Conservation (phyloP, 2,888 invertebrate genomes). For the Marasmarcha lunaedactyla region DNA sequence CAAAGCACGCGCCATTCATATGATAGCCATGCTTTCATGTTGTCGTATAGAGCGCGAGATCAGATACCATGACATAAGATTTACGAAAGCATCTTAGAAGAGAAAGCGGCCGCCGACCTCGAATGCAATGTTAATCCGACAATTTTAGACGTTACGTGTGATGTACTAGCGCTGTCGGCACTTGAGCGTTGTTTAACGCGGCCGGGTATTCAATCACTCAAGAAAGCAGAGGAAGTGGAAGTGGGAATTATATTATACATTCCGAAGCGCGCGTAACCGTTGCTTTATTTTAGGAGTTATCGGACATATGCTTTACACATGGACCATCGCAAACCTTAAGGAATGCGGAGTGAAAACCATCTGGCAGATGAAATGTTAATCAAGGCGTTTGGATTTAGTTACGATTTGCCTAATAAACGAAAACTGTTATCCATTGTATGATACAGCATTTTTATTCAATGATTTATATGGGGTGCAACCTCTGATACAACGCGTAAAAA, state of each 20-base stretch:
- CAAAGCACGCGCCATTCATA: slow-evolving; percentile 13
- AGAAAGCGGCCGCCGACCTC: slow-evolving; percentile 52
- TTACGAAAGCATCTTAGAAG: slow-evolving; percentile 31
- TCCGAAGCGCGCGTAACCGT: slow-evolving; percentile 38
- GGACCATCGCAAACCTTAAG: not conserved
- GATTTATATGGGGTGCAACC: too few species aligned
- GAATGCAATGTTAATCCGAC: slow-evolving; percentile 28
- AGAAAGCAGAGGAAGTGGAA: slow-evolving; percentile 45
- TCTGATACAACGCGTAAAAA: too few species aligned
- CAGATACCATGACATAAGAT: slow-evolving; percentile 40
- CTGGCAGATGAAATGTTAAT: too few species aligned
- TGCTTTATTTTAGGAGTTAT: slow-evolving; percentile 14
- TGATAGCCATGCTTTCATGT: not conserved
- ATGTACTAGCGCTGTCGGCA: slow-evolving; percentile 21
- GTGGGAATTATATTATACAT: slow-evolving; percentile 28
- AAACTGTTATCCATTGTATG: too few species aligned
- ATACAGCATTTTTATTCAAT: too few species aligned
- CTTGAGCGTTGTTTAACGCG: slow-evolving; percentile 27
- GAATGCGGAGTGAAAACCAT: not conserved
- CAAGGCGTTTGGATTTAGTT: too few species aligned
- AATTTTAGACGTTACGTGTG: slow-evolving; percentile 32
- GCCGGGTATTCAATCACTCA: slow-evolving; percentile 32
- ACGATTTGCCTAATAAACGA: too few species aligned
- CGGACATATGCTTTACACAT: slow-evolving; percentile 4
- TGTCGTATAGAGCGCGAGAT: not conserved